A percentile compares a stretch with the other conserved stretches of the same genome.
These are phyloP conservation scores for Holcopasites calliopsidis DNA, from an alignment of 1,140 invertebrate genomes.

Conservation along the genomic window DNA sequence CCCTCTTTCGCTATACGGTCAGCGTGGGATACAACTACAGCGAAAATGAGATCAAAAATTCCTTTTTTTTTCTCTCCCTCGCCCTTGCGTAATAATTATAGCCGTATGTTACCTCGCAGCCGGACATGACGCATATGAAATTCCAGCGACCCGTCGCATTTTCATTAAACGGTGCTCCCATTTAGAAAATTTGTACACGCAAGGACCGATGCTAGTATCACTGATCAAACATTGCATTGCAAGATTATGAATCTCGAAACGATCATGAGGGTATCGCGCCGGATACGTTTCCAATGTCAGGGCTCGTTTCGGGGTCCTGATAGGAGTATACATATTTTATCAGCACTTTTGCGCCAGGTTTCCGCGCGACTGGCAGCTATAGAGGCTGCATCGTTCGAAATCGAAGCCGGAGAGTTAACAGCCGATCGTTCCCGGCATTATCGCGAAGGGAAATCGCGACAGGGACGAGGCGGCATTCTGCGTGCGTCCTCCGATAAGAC, in stretches of 20 bases:
- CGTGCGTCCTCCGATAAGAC: conserved; percentile 29
- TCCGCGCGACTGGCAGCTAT: too few species aligned
- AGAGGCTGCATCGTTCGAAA: too few species aligned
- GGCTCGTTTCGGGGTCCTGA: neutral
- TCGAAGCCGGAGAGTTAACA: neutral
- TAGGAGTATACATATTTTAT: conserved; percentile 17
- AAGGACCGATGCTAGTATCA: too few species aligned
- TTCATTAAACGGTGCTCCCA: too few species aligned
- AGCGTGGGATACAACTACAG: neutral
- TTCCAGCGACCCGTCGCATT: too few species aligned
- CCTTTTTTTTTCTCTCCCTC: neutral
- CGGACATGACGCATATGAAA: neutral
- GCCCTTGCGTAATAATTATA: neutral
- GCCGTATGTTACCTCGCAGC: neutral
- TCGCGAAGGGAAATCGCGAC: conserved; percentile 23
- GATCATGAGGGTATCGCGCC: too few species aligned
- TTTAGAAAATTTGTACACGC: too few species aligned
- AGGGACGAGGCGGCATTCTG: conserved; percentile 3
- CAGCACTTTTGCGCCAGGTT: neutral
- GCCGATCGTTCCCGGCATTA: conserved; percentile 27
- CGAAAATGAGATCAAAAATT: neutral
- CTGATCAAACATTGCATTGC: neutral
- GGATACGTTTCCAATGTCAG: conserved; percentile 2
- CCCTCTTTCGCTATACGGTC: neutral
- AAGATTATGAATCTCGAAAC: neutral